Evolutionary conservation across 2,888 invertebrate species (phyloP), one percentile per base, ranked within the genome.

Genomic region (Drosophila ustulata): DNA sequence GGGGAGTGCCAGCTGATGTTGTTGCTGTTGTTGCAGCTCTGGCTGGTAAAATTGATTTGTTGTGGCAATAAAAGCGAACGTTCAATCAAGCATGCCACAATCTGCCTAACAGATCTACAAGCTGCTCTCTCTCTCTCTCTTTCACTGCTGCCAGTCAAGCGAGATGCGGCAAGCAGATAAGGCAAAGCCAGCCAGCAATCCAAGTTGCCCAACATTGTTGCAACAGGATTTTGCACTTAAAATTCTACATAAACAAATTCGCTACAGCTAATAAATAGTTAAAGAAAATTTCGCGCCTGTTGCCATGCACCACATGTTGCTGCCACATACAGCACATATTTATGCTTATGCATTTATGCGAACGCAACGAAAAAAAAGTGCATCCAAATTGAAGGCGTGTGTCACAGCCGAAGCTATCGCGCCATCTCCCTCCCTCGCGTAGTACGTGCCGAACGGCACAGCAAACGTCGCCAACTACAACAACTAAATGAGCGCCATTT

Each of bases 151-250:
- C 37, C n/a, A 52, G 8, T 52, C 52, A 28, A 53, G 26, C 59
- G 6, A 71, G 79, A 78, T 80, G 80, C 69, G 49, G 71, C 71
- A 32, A 9, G 43, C 34, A 53, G 71, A 75, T 66, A 71, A 65
- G 52, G 18, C 18, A 34, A 41, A 51, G 18, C 18, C 28, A 34
- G 11, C 61, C 81, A 74, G 75, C 75, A 56, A 78, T 66, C 18
- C 18, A 18, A 18, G 67, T 68, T 80, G 71, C 73, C 71, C 63
- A 34, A 39, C 53, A 30, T 7, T 30, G 51, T 59, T 61, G 62
- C 82, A 73, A 86, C 85, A 86, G 72, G 73, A 78, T 65, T 86
- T 86, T 88, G 83, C 85, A 86, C 85, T 88, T 85, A 74, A 83
- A 75, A 83, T 80, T 73, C 80, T 80, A 70, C 68, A 57, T 68